A percentile compares a stretch with the other conserved stretches of the same genome.
phyloP scores from a whole-genome alignment of 2,888 invertebrate species.

The Plutella xylostella region DNA sequence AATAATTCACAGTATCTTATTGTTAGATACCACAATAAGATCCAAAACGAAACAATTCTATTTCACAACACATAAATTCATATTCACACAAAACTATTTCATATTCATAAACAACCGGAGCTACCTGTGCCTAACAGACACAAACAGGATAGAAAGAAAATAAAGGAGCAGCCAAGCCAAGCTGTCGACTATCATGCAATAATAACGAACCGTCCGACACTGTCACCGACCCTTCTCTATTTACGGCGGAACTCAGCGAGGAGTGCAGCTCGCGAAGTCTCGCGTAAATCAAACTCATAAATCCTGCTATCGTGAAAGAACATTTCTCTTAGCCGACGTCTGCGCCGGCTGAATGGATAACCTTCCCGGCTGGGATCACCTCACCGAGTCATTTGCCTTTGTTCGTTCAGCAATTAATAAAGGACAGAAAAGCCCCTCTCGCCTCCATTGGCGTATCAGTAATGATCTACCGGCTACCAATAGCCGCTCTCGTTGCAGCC shows the following conservation, averaged over 20 bases:
- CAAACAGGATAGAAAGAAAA: no score
- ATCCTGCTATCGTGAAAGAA: conserved; percentile 68
- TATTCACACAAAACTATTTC: no score
- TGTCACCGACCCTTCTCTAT: conserved; percentile 52
- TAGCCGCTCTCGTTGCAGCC: conserved; percentile 29
- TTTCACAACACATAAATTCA: no score
- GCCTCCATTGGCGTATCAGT: conserved; percentile 55
- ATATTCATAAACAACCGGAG: no score
- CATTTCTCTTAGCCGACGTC: conserved; percentile 67
- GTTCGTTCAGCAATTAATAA: conserved; percentile 67
- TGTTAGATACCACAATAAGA: no score
- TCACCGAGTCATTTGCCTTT: conserved; percentile 69
- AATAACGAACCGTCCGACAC: conserved; percentile 45
- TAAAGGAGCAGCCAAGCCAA: background rate
- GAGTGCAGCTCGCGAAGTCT: conserved; percentile 54
- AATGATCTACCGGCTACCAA: conserved; percentile 52
- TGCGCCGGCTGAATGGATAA: conserved; percentile 64
- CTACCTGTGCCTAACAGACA: no score
- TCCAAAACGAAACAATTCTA: no score
- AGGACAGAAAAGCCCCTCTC: conserved; percentile 59
- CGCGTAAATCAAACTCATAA: conserved; percentile 67
- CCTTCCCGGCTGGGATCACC: conserved; percentile 66
- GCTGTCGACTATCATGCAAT: conserved; percentile 34
- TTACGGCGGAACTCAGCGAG: conserved; percentile 39
- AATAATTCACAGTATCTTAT: no score